Evolutionary conservation across 2,888 invertebrate genomes (phyloP), one percentile per base, ranked within the genome.

Genomic region (Graphium colonna): DNA sequence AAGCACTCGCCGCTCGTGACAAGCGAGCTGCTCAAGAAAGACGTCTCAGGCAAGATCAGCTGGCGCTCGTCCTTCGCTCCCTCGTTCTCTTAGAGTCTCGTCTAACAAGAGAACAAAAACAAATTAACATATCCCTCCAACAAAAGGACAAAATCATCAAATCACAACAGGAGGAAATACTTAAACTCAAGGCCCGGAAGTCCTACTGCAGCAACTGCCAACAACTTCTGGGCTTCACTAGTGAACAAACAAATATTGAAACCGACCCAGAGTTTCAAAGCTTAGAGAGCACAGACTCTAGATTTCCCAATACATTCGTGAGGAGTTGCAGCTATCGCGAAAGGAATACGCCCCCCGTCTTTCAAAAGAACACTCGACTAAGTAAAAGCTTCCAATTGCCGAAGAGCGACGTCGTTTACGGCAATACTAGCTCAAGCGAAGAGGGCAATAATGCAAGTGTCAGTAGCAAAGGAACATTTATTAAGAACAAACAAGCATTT

Each of bases 91-190:
- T 95, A 46, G 95, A 95, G 75, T 93, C 94, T 7, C 90, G 94
- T 7, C 83, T 95, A 17, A 91, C 92, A 44, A 92, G 93, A 71
- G 95, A 95, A 73, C 94, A 95, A 71, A 92, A 93, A 64, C 92
- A 92, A 65, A 94, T 95, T 61, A 91, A 92, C 55, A 91, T 92
- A 52, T 91, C 93, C 46, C 85, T 95, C 13, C 90, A 91, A 56
- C 94, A 94, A 69, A 94, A 94, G 71, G 95, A 95, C 70, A 92
- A 91, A 68, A 91, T 94, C 43, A 94, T 95, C 57, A 91, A 92
- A 68, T 90, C 92, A 52, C 95, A 95, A 70, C 92, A 92, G 66
- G 90, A 92, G 59, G 93, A 95, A 77, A 94, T 95, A 58, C 83
- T 91, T 8, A 92, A 92, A 73, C 82, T 94, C 21, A 90, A 93